These are phyloP conservation scores for Pterocles gutturalis DNA, from an alignment of 2,113 vertebrate species.

Conservation along the genomic window DNA sequence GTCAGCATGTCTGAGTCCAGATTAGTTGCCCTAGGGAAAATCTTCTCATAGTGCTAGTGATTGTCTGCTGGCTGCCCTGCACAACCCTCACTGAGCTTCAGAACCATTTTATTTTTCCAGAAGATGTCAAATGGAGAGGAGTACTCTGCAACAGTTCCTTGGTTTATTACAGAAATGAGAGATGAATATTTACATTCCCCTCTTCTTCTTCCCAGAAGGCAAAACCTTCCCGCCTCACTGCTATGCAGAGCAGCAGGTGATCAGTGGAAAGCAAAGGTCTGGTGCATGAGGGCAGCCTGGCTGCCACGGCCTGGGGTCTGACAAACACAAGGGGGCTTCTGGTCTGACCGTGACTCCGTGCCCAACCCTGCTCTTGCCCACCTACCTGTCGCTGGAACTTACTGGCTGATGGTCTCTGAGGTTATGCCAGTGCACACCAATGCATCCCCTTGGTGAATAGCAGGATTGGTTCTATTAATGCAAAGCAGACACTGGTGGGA, in stretches of 20 bases:
- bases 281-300: neutral
- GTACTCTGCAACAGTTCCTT: neutral
- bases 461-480: neutral
- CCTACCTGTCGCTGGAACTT: neutral
- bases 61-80: neutral
- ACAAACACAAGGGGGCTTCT: neutral
- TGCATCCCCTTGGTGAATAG: neutral
- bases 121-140: neutral
- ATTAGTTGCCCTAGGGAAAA: neutral
- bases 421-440: neutral
- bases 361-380: neutral
- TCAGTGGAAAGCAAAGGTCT: neutral
- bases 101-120: neutral
- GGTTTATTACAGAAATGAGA: neutral
- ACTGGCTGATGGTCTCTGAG: rapidly evolving
- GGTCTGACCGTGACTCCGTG: neutral
- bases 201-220: neutral
- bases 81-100: neutral
- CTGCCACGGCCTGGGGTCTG: neutral
- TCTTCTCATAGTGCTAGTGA: neutral
- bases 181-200: neutral
- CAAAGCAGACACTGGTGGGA: neutral
- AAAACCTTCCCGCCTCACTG: neutral
- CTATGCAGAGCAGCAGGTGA: neutral
- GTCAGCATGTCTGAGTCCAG: neutral